Conservation (phyloP, 2,797 vertebrate genomes). For the Diceros bicornis region DNA sequence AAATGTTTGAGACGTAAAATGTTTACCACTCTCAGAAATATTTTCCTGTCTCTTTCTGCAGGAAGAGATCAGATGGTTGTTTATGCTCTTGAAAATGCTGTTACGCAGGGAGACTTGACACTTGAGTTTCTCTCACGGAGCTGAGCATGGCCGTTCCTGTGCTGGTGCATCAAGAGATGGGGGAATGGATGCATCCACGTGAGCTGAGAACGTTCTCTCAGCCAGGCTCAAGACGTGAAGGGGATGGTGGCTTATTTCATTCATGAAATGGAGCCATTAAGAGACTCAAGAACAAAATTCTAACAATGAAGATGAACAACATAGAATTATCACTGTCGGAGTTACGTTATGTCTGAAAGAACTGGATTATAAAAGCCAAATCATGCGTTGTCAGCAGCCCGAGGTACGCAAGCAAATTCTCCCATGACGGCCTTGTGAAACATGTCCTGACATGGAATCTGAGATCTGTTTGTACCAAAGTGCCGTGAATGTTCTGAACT, state of each 20-base stretch:
- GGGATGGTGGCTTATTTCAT: background rate
- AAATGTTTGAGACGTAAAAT: slow-evolving; percentile 51
- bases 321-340: background rate
- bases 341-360: background rate
- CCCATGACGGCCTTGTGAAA: background rate
- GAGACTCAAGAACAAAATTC: background rate
- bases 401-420: background rate
- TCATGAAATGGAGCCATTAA: background rate
- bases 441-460: background rate
- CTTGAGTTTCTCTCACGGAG: background rate
- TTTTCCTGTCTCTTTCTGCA: background rate
- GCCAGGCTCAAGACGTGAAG: background rate
- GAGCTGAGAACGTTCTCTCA: background rate
- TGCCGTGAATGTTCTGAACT: background rate
- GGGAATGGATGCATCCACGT: background rate
- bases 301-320: background rate
- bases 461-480: background rate
- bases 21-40: background rate
- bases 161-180: no score
- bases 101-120: background rate
- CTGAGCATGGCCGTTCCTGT: no score
- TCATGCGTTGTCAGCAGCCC: background rate
- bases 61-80: background rate
- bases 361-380: background rate
- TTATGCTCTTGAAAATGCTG: background rate